Evolutionary conservation across 2,797 vertebrate species (phyloP).

Genomic region (Cynopterus sphinx): DNA sequence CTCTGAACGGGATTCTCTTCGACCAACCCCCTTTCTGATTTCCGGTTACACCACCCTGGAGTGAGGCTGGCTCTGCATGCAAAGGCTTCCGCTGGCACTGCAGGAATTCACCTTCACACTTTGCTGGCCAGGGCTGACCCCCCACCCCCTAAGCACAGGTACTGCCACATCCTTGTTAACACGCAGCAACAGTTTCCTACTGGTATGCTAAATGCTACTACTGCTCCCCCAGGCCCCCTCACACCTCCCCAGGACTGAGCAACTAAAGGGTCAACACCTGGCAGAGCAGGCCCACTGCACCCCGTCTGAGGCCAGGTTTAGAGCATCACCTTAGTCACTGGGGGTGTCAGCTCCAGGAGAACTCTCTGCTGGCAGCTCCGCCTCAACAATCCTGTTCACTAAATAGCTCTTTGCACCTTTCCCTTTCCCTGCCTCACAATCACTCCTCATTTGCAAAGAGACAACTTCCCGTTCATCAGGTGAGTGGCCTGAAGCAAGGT

Average conservation of each 20-base stretch:
- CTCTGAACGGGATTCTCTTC: neutral
- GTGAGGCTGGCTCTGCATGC: neutral
- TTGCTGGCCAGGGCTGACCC: neutral
- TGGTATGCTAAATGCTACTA: neutral
- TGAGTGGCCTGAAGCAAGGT: neutral
- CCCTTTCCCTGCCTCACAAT: neutral
- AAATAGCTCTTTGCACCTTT: neutral
- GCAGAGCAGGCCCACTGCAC: neutral
- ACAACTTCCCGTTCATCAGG: neutral
- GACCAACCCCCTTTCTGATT: neutral
- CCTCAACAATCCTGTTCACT: neutral
- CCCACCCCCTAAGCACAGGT: neutral
- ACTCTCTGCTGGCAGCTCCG: neutral
- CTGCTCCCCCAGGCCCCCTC: neutral
- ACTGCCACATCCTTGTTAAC: neutral
- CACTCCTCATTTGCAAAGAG: neutral
- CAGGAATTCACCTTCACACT: neutral
- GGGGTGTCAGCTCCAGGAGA: neutral
- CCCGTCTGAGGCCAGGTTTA: neutral
- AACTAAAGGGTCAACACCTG: neutral
- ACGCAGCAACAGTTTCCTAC: neutral
- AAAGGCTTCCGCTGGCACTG: neutral
- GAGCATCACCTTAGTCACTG: neutral
- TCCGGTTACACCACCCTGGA: rapidly evolving
- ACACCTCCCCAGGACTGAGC: neutral